Base-by-base conservation (phyloP, 2,113 vertebrate genomes). In the Tauraco erythrolophus region DNA sequence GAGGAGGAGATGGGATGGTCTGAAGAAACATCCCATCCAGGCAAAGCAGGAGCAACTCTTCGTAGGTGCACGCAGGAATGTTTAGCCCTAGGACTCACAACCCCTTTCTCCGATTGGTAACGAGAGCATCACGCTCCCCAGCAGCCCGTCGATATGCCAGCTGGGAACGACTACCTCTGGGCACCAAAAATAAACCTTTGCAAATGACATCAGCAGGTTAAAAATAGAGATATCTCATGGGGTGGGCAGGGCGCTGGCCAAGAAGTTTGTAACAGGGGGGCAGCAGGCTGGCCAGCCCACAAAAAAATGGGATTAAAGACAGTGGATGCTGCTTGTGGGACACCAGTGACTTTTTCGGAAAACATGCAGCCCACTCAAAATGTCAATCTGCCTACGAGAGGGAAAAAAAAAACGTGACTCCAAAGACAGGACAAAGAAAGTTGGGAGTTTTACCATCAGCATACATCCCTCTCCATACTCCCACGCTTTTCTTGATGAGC, bases 21-120 rank as follows among this genome's bases (percentile, higher is more conserved):
- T 85, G 66, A 75, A 78, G 77, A 57, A 57, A 16, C n/a, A 45
- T 5, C 77, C 78, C 27, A 0, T 4, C 28, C 4, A 10, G 37
- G 84, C 0, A 1, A 45, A 79, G 81, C 10, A 0, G 51, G 35
- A 71, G 56, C 66, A 58, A 2, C 28, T 35, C 25, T 8, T 57
- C 15, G 5, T 3, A 51, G 35, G 50, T 25, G 11, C 41, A 60
- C 1, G 9, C 58, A 39, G 35, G 30, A 81, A 69, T 37, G 2
- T 46, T 30, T 54, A 88, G 96, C 93, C 88, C 50, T 45, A 70
- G 93, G 95, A 90, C 74, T 19, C 19, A 45, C 12, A 54, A 68
- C 45, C 64, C 5, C 1, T 62, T 35, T 51, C 61, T 53, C 37
- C 45, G 68, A 43, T 56, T 10, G 0, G 72, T 43, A 78, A 69